Evolutionary conservation across 2,888 invertebrate species (phyloP).

Genomic region (Mimas tiliae): DNA sequence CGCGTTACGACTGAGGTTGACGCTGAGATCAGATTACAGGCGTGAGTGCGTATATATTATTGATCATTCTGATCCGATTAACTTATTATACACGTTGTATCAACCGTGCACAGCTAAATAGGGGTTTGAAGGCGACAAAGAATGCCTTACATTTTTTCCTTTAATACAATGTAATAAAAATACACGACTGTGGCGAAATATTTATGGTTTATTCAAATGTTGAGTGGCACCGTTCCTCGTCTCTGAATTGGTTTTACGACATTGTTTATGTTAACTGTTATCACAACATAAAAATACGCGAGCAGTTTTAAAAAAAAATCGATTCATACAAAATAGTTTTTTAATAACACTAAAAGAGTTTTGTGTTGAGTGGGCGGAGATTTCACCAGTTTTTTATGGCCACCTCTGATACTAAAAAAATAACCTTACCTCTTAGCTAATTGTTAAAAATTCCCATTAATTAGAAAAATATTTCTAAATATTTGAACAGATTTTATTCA

Average conservation of each 20-base stretch:
- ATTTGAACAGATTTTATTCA: no score
- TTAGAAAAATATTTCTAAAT: no score
- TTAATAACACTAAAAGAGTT: conserved; percentile 61
- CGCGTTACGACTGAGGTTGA: no score
- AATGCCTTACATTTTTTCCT: no score
- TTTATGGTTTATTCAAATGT: conserved; percentile 17
- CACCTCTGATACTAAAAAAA: conserved; percentile 45
- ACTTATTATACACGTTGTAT: no score
- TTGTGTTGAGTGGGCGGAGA: conserved; percentile 51
- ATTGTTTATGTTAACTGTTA: conserved; percentile 35
- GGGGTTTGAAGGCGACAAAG: no score
- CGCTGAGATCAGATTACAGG: no score
- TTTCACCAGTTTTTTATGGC: conserved; percentile 68
- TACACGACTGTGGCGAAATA: background rate
- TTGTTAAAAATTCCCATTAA: no score
- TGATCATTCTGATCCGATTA: no score
- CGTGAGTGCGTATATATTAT: no score
- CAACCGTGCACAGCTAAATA: no score
- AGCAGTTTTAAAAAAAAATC: conserved; percentile 45
- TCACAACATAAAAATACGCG: conserved; percentile 42
- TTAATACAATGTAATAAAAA: background rate
- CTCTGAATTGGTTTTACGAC: conserved; percentile 9
- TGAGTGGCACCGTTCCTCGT: background rate
- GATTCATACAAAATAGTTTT: conserved; percentile 66
- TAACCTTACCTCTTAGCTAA: no score